phyloP scores from a whole-genome alignment of 2,113 vertebrate genomes.

The Suncus etruscus region DNA sequence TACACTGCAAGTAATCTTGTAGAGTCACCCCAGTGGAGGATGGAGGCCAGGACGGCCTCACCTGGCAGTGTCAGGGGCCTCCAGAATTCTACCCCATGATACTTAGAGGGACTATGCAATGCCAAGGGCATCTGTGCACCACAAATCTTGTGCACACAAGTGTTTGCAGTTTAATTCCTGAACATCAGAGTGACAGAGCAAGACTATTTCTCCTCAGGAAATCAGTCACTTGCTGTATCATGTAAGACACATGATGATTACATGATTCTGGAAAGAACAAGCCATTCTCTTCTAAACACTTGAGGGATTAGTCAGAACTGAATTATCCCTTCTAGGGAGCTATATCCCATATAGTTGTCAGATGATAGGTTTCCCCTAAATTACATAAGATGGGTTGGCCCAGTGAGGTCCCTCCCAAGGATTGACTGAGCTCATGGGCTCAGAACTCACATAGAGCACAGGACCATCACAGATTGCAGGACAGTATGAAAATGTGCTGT shows the following conservation, averaged over 20 bases:
- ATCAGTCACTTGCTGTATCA: conserved; percentile 9
- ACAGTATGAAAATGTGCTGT: not conserved
- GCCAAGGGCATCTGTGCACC: no score
- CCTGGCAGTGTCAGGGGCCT: no score
- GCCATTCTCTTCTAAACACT: conserved; percentile 29
- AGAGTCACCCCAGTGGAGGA: no score
- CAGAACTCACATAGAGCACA: not conserved
- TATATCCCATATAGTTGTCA: not conserved
- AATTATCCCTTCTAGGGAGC: not conserved
- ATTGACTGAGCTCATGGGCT: not conserved
- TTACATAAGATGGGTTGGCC: not conserved
- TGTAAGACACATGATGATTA: not conserved
- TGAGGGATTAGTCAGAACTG: conserved; percentile 19
- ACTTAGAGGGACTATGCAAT: no score
- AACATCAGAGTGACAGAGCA: no score
- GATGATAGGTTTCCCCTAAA: not conserved
- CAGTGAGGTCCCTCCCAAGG: not conserved
- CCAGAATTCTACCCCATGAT: no score
- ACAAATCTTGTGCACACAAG: no score
- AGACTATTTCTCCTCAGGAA: not conserved
- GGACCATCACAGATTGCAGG: not conserved
- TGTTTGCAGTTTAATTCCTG: no score
- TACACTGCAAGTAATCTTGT: no score
- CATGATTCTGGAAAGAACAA: not conserved
- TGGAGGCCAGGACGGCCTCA: no score